These are phyloP conservation scores for Scrobipalpa atriplicella DNA, from an alignment of 2,888 invertebrate species.

Conservation along the genomic window DNA sequence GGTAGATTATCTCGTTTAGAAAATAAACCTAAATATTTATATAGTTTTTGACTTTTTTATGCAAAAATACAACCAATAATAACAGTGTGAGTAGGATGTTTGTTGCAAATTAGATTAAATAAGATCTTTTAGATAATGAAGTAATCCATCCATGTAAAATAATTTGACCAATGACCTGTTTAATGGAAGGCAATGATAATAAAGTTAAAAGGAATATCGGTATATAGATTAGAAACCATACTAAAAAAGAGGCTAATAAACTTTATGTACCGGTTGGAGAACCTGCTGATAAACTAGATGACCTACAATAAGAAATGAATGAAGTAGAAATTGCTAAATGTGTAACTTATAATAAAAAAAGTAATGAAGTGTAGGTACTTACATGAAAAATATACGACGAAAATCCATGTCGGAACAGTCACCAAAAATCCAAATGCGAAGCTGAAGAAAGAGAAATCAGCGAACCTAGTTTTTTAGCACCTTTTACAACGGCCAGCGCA, in stretches of 20 bases:
- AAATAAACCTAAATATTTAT: too few relatives aligned
- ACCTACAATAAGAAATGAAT: constrained; percentile 8
- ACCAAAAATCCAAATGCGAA: constrained; percentile 37
- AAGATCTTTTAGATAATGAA: too few relatives aligned
- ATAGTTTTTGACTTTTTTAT: too few relatives aligned
- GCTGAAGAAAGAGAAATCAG: constrained; percentile 41
- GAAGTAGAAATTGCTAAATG: not conserved
- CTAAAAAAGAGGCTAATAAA: constrained; percentile 23
- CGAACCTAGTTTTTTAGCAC: constrained; percentile 39
- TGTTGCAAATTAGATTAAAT: too few relatives aligned
- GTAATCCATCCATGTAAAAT: too few relatives aligned
- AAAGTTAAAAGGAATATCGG: not conserved
- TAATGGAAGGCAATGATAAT: not conserved
- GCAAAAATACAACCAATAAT: too few relatives aligned
- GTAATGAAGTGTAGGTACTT: constrained; percentile 32
- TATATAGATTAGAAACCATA: constrained; percentile 15
- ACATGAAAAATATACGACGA: constrained; percentile 29
- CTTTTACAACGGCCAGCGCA: constrained; percentile 42
- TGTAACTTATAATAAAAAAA: not conserved
- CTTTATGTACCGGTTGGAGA: constrained; percentile 12
- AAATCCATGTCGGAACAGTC: constrained; percentile 37
- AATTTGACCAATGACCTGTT: too few relatives aligned
- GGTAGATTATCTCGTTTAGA: too few relatives aligned
- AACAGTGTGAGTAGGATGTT: too few relatives aligned
- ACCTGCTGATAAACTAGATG: constrained; percentile 17